phyloP scores from a whole-genome alignment of 2,888 invertebrate genomes.

The Artemia sp. region DNA sequence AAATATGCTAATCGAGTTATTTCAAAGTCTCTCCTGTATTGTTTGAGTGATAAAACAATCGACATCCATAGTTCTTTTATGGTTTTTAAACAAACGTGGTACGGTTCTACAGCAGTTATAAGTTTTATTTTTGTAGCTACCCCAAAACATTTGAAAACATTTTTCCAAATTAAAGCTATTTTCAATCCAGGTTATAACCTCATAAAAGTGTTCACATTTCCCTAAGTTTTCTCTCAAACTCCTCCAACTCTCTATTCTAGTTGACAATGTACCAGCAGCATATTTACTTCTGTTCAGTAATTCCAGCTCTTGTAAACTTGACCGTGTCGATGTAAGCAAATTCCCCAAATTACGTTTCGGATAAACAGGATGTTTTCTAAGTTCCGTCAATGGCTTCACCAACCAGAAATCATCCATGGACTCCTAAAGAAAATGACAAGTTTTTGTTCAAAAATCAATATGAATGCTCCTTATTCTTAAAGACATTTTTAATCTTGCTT shows the following conservation, averaged over 20 bases:
- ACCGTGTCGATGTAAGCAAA: no score
- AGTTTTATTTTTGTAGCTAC: not conserved
- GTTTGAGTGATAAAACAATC: not conserved
- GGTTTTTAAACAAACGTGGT: not conserved
- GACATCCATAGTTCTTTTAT: not conserved
- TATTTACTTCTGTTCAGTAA: no score
- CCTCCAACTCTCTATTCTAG: conserved; percentile 6
- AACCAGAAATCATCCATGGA: no score
- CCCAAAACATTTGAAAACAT: not conserved
- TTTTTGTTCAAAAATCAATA: no score
- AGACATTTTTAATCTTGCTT: no score
- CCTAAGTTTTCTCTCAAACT: not conserved
- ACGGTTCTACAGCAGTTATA: not conserved
- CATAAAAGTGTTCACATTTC: no score
- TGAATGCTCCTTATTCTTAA: no score
- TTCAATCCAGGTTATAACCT: not conserved
- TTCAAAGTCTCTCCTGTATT: not conserved
- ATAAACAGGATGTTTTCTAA: no score
- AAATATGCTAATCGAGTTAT: not conserved
- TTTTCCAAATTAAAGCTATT: not conserved
- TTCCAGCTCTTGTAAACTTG: no score
- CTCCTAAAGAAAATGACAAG: no score
- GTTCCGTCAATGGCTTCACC: no score
- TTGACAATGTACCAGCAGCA: not conserved
- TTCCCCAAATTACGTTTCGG: no score